Evolutionary conservation across 2,113 vertebrate species (phyloP), one percentile per base, ranked within the genome.

Genomic region (Perca flavescens): DNA sequence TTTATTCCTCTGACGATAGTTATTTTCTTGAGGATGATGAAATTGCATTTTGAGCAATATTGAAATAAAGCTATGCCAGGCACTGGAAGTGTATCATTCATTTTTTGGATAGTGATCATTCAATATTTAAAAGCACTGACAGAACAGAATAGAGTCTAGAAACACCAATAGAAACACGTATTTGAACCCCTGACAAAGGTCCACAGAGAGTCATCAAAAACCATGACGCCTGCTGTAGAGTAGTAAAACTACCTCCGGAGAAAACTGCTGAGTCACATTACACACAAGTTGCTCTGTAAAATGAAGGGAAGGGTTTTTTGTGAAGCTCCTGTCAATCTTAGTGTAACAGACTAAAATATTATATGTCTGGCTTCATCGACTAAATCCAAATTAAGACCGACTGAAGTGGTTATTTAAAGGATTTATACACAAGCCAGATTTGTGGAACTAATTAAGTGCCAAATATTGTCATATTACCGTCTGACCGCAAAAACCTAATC

Each of bases 381-480:
- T 82, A 86, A 84, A 88, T 79, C 78, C 74, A 79, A 70, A 84
- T 79, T 43, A 83, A 81, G 56, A 65, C 66, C 61, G 61, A 54
- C 4, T 66, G 54, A 22, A 80, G 78, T 31, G 64, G 22, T 80
- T 16, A 19, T 64, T 76, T 54, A 49, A 40, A 79, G 13, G 71
- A 63, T 47, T 82, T 76, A 74, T n/a, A 82, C 57, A 56, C 2
- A 13, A 80, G 28, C 14, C 54, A 10, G n/a, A 66, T 83, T 77
- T 66, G 72, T 83, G 76, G 73, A 83, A 90, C 69, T 46, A 88
- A 84, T 90, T 79, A 79, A 61, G 74, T 16, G 14, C 31, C 46
- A 28, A 66, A 28, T 34, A 28, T 78, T 65, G 70, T 36, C 17
- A 68, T 62, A 46, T 58, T 6, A 60, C 0, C 1, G 6, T 25